phyloP scores from a whole-genome alignment of 2,113 vertebrate species.

The Plectropomus leopardus region DNA sequence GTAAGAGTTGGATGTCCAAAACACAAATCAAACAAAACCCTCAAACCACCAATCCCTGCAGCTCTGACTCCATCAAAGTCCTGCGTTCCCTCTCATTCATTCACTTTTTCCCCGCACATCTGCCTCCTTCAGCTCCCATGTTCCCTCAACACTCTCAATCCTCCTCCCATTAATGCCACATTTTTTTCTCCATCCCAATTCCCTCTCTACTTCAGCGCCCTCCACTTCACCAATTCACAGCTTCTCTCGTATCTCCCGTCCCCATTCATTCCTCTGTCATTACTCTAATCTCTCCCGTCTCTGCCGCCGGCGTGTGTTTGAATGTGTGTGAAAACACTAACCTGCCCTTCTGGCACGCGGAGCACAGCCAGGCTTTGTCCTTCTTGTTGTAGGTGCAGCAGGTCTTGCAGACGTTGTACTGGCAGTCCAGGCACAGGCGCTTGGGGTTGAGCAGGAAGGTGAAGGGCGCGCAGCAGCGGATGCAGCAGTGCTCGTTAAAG shows the following conservation, averaged over 20 bases:
- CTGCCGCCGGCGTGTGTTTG: not conserved
- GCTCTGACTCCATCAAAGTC: conserved; percentile 30
- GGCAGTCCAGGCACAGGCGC: conserved; percentile 92
- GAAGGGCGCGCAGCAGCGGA: conserved; percentile 96
- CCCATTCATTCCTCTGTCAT: conserved; percentile 55
- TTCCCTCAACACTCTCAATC: conserved; percentile 2
- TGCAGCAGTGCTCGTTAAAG: conserved; percentile 97
- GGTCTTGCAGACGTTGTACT: conserved; percentile 95
- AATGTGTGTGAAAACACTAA: conserved; percentile 76
- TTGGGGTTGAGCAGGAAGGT: conserved; percentile 96
- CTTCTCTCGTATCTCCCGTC: not conserved
- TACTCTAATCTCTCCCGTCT: conserved; percentile 45
- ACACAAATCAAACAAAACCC: conserved; percentile 3
- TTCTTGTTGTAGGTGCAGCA: conserved; percentile 92
- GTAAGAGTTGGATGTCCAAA: not conserved
- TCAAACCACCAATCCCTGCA: conserved; percentile 12
- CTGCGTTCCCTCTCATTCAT: conserved; percentile 31
- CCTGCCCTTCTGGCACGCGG: conserved; percentile 95
- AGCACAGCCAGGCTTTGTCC: conserved; percentile 93
- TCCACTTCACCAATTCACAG: conserved; percentile 46
- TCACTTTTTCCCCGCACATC: conserved; percentile 52
- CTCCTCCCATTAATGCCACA: conserved; percentile 10
- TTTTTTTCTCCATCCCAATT: conserved; percentile 1
- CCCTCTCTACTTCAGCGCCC: conserved; percentile 7
- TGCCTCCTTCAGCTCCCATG: conserved; percentile 29